Base-by-base conservation (phyloP, 2,113 vertebrate genomes). In the Zosterops japonicus region DNA sequence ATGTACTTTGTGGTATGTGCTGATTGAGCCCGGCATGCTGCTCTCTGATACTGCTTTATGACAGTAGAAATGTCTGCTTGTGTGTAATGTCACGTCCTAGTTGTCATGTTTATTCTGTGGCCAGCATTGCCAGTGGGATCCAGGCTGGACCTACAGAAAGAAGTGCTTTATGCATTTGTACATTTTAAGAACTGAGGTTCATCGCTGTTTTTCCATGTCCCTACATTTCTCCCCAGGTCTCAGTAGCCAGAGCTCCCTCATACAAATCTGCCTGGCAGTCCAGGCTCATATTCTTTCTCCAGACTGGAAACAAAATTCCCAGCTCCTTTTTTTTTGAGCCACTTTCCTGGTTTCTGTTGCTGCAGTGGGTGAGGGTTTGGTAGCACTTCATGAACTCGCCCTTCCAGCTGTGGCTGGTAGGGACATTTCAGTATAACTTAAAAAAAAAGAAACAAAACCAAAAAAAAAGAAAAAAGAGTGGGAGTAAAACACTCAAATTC, bases 51-150 rank as follows among this genome's bases (percentile, higher is more conserved):
- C 83, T 89, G 94, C 96, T 96, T 90, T 89, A 70, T 92, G 75
- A 63, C 88, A 75, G 49, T 12, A 89, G 92, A 86, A 91, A 79
- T 81, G 52, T 79, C 90, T 91, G 36, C 94, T 64, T 85, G 78
- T 90, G 90, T 8, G 6, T 22, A 42, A 23, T 64, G 64, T 91
- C 94, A 78, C 9, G 61, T 71, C 85, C 90, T 71, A 19, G 41
- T 87, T 83, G 83, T 92, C 56, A 10, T 78, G 80, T 96, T 97
- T 95, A 53, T 92, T 75, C 94, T 95, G 83, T 75, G 93, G 93
- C 86, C 2, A 4, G 84, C 3, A 5, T 14, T 86, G 64, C 82
- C 20, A 4, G 60, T 79, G 69, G 92, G 87, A 59, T 60, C 59
- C 87, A 39, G 82, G 56, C 90, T 90, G 75, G 67, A 44, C 92